A percentile compares a stretch with the other conserved stretches of the same genome.
Conservation (phyloP, 1,140 invertebrate species). For the Colletes gigas region DNA sequence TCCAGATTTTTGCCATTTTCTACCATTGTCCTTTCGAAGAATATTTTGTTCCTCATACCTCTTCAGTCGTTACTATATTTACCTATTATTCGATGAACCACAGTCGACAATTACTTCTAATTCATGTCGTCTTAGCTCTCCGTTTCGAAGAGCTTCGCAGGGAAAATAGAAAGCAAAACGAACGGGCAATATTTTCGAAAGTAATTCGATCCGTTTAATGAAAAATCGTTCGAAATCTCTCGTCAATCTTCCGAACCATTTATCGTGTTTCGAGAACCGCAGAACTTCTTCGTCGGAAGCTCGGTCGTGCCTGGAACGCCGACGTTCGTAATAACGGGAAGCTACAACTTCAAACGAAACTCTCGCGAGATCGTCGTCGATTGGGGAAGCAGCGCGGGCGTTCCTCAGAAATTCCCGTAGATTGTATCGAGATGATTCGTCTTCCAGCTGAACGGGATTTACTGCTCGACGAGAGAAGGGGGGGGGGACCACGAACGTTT, state of each 20-base stretch:
- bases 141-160: too few species aligned
- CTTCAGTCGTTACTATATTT: too few species aligned
- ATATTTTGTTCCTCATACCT: too few species aligned
- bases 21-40: too few species aligned
- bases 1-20: too few species aligned
- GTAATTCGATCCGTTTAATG: not conserved
- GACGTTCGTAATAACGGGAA: slow-evolving; percentile 17
- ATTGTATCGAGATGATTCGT: slow-evolving; percentile 43
- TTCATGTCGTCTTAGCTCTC: too few species aligned
- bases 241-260: slow-evolving; percentile 12
- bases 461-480: not conserved
- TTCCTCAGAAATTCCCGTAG: slow-evolving; percentile 20
- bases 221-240: too few species aligned
- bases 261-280: not conserved
- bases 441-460: slow-evolving; percentile 31
- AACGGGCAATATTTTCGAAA: not conserved
- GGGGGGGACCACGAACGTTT: not conserved
- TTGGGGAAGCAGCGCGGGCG: not conserved
- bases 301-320: not conserved
- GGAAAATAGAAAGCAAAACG: not conserved
- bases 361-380: not conserved
- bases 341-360: slow-evolving; percentile 23
- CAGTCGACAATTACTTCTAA: too few species aligned
- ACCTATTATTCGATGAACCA: too few species aligned
- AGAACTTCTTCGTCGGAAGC: not conserved